Percentiles rank a stretch among this genome's conserved stretches.
phyloP scores from a whole-genome alignment of 2,797 vertebrate genomes.

The Rhinella marina region DNA sequence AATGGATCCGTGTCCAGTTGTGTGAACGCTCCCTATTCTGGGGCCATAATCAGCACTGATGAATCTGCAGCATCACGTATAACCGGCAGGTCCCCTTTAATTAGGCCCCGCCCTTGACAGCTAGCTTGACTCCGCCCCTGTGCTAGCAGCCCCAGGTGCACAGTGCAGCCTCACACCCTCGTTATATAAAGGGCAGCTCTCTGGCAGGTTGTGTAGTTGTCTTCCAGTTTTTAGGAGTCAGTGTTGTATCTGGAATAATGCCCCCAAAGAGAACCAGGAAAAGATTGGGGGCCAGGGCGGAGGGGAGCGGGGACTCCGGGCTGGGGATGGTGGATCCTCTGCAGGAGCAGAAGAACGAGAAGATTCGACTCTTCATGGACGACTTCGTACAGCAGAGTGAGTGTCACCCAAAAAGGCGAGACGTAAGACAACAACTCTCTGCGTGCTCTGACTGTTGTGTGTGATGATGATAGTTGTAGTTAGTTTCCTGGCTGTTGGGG shows the following conservation, averaged over 20 bases:
- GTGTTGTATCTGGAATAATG: not conserved
- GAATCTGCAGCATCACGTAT: not conserved
- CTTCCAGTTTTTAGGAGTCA: not conserved
- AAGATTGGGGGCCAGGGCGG: not conserved
- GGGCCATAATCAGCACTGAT: no score
- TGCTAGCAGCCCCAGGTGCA: conserved; percentile 1
- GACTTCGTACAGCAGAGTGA: conserved; percentile 54
- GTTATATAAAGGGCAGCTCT: not conserved
- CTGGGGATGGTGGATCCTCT: conserved; percentile 38
- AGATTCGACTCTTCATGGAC: conserved; percentile 52
- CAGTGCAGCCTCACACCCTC: not conserved
- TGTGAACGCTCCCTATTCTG: no score
- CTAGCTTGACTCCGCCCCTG: not conserved
- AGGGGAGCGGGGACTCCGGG: conserved; percentile 46
- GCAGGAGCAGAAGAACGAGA: conserved; percentile 52
- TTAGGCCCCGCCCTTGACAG: not conserved
- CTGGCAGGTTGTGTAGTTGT: not conserved
- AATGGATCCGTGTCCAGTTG: no score
- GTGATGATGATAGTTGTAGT: no score
- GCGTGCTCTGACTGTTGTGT: no score
- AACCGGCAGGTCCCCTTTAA: no score
- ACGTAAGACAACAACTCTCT: not conserved
- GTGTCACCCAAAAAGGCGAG: not conserved
- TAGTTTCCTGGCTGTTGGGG: no score
- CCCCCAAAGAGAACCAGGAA: conserved; percentile 16